Evolutionary conservation across 2,797 vertebrate species (phyloP).

Genomic region (Alauda arvensis): DNA sequence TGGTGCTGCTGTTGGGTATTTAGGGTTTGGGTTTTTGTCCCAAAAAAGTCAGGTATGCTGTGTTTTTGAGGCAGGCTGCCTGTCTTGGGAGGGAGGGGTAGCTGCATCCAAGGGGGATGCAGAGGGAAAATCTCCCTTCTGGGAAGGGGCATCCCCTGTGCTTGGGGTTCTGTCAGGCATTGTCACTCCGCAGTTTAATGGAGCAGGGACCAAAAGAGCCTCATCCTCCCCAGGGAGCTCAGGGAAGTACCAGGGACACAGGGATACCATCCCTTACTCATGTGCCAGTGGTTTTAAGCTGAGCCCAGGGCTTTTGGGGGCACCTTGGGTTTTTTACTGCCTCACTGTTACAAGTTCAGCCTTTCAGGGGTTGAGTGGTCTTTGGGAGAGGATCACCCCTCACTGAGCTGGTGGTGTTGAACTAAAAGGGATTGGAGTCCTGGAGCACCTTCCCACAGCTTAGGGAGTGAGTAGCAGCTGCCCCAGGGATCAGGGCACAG

Average conservation of each 20-base stretch:
- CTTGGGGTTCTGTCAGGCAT: accelerated
- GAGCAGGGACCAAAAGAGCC: not conserved
- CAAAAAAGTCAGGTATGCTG: accelerated
- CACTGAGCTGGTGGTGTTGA: not conserved
- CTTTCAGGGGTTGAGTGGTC: not conserved
- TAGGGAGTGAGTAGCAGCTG: not conserved
- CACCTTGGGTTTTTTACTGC: not conserved
- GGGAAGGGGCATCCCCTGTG: not conserved
- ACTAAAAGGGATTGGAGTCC: not conserved
- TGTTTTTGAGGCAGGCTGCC: not conserved
- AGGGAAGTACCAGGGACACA: not conserved
- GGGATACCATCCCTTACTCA: not conserved
- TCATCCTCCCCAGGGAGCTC: not conserved
- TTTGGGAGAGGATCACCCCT: not conserved
- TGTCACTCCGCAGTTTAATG: not conserved
- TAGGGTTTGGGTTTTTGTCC: not conserved
- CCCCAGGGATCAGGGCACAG: not conserved
- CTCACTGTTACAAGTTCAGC: accelerated
- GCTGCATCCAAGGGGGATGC: not conserved
- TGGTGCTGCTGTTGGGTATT: not conserved
- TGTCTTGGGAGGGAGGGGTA: accelerated
- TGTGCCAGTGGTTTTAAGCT: not conserved
- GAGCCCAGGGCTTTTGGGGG: not conserved
- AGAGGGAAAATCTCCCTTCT: not conserved
- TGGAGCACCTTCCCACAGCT: not conserved